Evolutionary conservation across 2,113 vertebrate genomes (phyloP).

Genomic region (Cephalophus harveyi): DNA sequence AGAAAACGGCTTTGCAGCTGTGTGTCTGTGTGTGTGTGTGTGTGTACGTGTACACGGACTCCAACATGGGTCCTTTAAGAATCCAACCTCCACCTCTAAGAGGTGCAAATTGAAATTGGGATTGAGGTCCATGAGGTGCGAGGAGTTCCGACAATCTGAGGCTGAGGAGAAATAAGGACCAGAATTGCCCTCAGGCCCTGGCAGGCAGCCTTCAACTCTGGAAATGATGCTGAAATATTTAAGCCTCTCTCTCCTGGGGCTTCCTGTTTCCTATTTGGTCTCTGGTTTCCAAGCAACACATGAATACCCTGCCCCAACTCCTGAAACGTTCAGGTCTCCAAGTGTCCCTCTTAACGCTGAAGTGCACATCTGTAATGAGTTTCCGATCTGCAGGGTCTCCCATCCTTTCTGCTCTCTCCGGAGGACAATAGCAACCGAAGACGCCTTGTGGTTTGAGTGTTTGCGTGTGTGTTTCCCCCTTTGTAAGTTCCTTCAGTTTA

Average conservation of each 20-base stretch:
- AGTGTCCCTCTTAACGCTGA: conserved; percentile 65
- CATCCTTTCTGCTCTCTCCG: conserved; percentile 65
- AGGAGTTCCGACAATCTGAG: not conserved
- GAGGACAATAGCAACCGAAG: conserved; percentile 55
- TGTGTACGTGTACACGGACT: not conserved
- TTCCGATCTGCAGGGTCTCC: conserved; percentile 77
- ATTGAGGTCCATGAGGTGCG: accelerated
- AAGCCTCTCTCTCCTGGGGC: conserved; percentile 68
- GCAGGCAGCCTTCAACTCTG: conserved; percentile 73
- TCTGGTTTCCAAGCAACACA: conserved; percentile 81
- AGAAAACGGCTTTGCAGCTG: not conserved
- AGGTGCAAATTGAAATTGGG: not conserved
- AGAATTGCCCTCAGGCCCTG: conserved; percentile 58
- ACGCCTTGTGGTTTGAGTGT: conserved; percentile 42
- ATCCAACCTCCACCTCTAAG: not conserved
- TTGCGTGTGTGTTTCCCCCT: not conserved
- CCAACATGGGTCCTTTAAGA: not conserved
- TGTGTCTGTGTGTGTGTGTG: not conserved
- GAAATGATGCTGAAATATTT: conserved; percentile 75
- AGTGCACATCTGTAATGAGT: conserved; percentile 78
- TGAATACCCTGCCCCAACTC: conserved; percentile 70
- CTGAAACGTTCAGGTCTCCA: conserved; percentile 72
- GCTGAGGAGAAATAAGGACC: conserved; percentile 1
- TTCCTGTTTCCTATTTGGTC: conserved; percentile 84
- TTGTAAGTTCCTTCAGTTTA: conserved; percentile 66